Percentiles rank a stretch among this genome's conserved stretches.
Evolutionary conservation across 1,140 invertebrate genomes (phyloP).

Genomic region (Akabosia matsudoensis): DNA sequence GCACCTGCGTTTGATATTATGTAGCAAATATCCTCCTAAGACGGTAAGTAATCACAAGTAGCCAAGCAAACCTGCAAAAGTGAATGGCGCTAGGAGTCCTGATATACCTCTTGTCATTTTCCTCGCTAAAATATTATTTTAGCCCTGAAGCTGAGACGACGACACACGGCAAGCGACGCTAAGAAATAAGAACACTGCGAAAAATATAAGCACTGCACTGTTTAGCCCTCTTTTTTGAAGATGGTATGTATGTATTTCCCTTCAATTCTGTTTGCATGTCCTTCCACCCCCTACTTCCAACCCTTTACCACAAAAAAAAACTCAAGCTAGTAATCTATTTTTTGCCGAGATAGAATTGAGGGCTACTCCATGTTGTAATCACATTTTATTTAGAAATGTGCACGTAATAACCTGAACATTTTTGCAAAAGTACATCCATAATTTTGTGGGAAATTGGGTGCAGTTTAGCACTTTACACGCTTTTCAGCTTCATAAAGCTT

Average conservation of each 20-base stretch:
- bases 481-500: neutral
- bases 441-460: neutral
- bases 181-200: neutral
- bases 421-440: neutral
- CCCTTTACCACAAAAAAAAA: neutral
- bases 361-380: neutral
- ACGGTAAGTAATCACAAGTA: neutral
- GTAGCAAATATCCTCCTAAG: no score
- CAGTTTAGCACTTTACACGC: neutral
- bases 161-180: neutral
- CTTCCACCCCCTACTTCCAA: neutral
- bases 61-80: neutral
- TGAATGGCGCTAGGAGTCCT: neutral
- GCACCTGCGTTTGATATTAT: no score
- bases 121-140: slow-evolving; percentile 7
- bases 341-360: neutral
- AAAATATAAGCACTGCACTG: neutral
- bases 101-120: neutral
- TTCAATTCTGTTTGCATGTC: neutral
- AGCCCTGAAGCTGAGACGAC: neutral
- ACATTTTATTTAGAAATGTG: neutral
- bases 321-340: neutral
- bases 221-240: neutral
- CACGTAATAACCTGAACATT: neutral
- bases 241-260: neutral